phyloP scores from a whole-genome alignment of 92 coral and sea anemone species.

The Porites cylindrica region DNA sequence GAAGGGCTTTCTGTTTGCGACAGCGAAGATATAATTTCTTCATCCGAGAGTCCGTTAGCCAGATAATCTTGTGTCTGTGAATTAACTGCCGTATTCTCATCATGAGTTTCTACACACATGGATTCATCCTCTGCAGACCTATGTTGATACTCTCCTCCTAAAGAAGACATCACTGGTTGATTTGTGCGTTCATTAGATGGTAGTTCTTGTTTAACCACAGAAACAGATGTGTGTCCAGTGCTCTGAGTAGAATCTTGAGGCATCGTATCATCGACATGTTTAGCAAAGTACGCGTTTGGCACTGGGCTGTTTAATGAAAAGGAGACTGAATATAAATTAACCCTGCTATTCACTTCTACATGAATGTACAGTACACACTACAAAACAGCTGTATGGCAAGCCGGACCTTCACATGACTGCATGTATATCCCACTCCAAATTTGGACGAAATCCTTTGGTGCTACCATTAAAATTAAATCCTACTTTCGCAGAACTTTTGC shows the following conservation, averaged over 20 bases:
- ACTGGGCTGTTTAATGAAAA: conserved; percentile 61
- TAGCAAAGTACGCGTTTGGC: conserved; percentile 89
- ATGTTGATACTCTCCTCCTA: not conserved
- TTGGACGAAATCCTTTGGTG: too few species aligned
- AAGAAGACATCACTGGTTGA: conserved; percentile 38
- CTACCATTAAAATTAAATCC: too few species aligned
- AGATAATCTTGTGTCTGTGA: not conserved
- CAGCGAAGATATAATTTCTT: conserved; percentile 35
- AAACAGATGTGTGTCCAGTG: not conserved
- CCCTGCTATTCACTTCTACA: too few species aligned
- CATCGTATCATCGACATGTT: conserved; percentile 23
- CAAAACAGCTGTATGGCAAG: too few species aligned
- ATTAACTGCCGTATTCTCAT: not conserved
- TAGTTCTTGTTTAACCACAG: not conserved
- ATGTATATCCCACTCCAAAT: too few species aligned
- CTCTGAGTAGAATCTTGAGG: not conserved
- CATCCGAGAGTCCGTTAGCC: not conserved
- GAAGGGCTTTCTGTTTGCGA: conserved; percentile 35
- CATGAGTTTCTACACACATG: not conserved
- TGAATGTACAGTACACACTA: too few species aligned
- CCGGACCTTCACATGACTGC: too few species aligned
- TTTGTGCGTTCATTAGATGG: conserved; percentile 31
- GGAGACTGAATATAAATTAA: not conserved
- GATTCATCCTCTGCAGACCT: not conserved
- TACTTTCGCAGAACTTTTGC: too few species aligned